phyloP scores from a whole-genome alignment of 2,888 invertebrate species.

The Scaptomyza caliginosa region DNA sequence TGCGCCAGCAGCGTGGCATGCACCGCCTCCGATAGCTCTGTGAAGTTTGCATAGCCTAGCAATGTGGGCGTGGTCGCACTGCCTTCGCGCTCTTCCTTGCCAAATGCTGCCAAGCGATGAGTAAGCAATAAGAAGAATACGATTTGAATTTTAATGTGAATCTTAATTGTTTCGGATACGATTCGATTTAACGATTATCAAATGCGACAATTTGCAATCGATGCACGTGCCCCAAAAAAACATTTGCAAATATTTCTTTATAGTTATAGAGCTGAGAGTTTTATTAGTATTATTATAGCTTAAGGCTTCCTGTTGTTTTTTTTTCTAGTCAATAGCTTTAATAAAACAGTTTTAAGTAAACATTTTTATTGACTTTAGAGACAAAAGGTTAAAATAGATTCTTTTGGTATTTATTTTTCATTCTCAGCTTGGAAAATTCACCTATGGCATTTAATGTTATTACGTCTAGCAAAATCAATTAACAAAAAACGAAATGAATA shows the following conservation, averaged over 20 bases:
- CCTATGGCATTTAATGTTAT: not conserved
- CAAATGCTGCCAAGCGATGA: constrained; percentile 41
- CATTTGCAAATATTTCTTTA: not conserved
- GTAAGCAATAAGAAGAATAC: not conserved
- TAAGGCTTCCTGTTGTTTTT: too few species aligned
- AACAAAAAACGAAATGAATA: constrained; percentile 11
- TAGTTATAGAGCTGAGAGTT: not conserved
- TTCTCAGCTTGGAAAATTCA: not conserved
- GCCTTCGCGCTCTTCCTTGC: constrained; percentile 35
- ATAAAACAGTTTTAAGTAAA: too few species aligned
- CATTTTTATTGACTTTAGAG: too few species aligned
- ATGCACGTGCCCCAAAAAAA: constrained; percentile 24
- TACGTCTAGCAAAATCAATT: constrained; percentile 8
- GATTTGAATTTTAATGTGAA: not conserved
- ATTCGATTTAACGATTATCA: constrained; percentile 6
- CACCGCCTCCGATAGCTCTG: constrained; percentile 70
- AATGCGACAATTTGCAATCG: constrained; percentile 23
- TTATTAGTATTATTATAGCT: not conserved
- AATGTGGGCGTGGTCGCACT: constrained; percentile 24
- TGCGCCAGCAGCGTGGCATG: constrained; percentile 66
- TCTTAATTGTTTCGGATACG: constrained; percentile 1
- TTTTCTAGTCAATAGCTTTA: too few species aligned
- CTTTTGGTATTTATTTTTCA: not conserved
- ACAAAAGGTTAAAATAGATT: not conserved
- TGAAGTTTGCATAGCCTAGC: constrained; percentile 52